These are phyloP conservation scores for Halictus ligatus DNA, from an alignment of 2,888 invertebrate species.

Conservation along the genomic window DNA sequence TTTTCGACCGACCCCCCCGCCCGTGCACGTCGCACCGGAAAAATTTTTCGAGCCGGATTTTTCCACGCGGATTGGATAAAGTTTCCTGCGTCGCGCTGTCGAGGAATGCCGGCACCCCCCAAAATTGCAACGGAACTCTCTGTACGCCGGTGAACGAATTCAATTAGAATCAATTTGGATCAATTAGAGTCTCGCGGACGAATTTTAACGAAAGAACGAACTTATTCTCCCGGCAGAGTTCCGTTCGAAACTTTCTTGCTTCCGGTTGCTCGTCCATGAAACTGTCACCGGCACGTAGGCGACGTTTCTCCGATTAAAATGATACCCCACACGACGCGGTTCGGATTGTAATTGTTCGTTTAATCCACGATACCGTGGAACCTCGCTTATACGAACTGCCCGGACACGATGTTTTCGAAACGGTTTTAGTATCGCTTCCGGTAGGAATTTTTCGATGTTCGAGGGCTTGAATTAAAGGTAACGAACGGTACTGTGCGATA, in stretches of 20 bases:
- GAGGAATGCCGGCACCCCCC: not conserved
- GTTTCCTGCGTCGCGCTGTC: not conserved
- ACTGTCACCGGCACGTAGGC: not conserved
- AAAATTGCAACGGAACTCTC: not conserved
- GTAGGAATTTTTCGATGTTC: not conserved
- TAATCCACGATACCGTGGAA: not conserved
- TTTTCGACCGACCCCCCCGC: slow-evolving; percentile 2
- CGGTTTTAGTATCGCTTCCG: not conserved
- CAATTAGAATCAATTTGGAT: not conserved
- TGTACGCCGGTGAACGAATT: not conserved
- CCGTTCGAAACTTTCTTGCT: not conserved
- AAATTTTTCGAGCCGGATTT: not conserved
- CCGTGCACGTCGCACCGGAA: not conserved
- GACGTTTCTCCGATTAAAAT: not conserved
- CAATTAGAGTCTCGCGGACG: no score
- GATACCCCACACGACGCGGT: not conserved
- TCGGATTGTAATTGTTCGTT: not conserved
- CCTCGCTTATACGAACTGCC: not conserved
- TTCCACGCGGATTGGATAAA: not conserved
- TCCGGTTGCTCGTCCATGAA: not conserved
- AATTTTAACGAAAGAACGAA: no score
- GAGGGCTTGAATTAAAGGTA: not conserved
- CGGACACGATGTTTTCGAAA: not conserved
- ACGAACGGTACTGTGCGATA: not conserved
- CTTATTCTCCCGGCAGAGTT: no score